Base-by-base conservation (phyloP, 2,113 vertebrate genomes). In the Tringa solitaria region DNA sequence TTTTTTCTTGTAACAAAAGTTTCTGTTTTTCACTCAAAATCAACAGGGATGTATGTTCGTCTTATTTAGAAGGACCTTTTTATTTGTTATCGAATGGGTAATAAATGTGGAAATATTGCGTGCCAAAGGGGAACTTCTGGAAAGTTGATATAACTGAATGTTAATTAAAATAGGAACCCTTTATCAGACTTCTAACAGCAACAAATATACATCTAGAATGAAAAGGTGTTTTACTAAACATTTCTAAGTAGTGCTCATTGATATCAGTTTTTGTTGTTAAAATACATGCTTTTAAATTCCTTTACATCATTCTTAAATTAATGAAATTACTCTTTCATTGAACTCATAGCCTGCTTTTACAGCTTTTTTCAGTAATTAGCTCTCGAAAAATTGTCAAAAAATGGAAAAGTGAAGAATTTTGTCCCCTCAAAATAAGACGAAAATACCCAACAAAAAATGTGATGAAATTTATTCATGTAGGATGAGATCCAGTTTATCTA, bases 321-420 rank as follows among this genome's bases (percentile, higher is more conserved):
- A 64, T 79, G 22, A 61, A 67, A 48, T 75, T 19, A 35, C 8
- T 80, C 6, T 63, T 85, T 28, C 30, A 39, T 16, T 82, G 43
- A 79, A 48, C n/a, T 79, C 8, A 43, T 51, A 48, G 4, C 21
- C 63, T n/a, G 1, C 26, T 39, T 59, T 57, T n/a, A 57, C 12
- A 57, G 59, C 2, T 8, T 61, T 67, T 64, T 46, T 67, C 65
- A 74, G 22, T 39, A 70, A 32, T 22, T 51, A 48, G 26, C 60
- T 76, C 10, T 75, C 16, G 51, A 82, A 46, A 50, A 41, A 27
- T 4, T 67, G 8, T 72, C 32, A 46, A 37, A 92, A 73, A 89
- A 73, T 26, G 0, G 0, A n/a, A 37, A 84, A 50, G 7, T 16
- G 8, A 93, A 78, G 13, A 54, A 70, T 35, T 60, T 4, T 19